Conservation (phyloP, 1,140 invertebrate genomes). For the Pentalonia nigronervosa region DNA sequence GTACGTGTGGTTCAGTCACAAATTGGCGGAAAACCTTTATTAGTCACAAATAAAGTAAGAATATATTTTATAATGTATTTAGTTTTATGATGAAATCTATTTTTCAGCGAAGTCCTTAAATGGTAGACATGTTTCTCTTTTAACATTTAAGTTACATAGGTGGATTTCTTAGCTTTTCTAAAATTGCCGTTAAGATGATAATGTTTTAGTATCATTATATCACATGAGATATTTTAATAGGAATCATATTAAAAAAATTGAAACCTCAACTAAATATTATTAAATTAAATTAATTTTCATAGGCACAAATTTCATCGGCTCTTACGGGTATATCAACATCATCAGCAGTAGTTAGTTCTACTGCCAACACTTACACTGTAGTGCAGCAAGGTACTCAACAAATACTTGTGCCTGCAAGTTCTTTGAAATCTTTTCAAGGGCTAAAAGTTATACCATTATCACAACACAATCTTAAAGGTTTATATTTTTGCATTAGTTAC, state of each 20-base stretch:
- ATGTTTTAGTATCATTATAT: not conserved
- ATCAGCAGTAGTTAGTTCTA: slow-evolving; percentile 31
- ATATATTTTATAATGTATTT: not conserved
- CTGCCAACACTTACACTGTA: slow-evolving; percentile 59
- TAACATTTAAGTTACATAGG: not conserved
- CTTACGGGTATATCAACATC: slow-evolving; percentile 36
- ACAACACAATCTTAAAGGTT: slow-evolving; percentile 60
- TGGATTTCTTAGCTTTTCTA: not conserved
- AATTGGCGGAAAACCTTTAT: slow-evolving; percentile 72
- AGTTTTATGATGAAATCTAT: not conserved
- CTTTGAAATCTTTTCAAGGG: slow-evolving; percentile 73
- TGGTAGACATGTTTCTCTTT: not conserved
- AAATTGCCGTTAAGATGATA: not conserved
- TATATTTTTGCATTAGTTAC: not conserved
- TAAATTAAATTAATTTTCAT: not conserved
- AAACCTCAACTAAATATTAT: not conserved
- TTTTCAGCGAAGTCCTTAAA: not conserved
- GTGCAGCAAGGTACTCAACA: slow-evolving; percentile 66
- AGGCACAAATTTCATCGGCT: slow-evolving; percentile 35
- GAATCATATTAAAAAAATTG: not conserved
- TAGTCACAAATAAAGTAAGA: slow-evolving; percentile 67
- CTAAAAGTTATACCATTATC: slow-evolving; percentile 73
- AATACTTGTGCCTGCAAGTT: slow-evolving; percentile 68
- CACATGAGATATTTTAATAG: not conserved
- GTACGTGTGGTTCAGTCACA: slow-evolving; percentile 67